Base-by-base conservation (phyloP, 2,113 vertebrate species). In the Ramphastos sulfuratus region DNA sequence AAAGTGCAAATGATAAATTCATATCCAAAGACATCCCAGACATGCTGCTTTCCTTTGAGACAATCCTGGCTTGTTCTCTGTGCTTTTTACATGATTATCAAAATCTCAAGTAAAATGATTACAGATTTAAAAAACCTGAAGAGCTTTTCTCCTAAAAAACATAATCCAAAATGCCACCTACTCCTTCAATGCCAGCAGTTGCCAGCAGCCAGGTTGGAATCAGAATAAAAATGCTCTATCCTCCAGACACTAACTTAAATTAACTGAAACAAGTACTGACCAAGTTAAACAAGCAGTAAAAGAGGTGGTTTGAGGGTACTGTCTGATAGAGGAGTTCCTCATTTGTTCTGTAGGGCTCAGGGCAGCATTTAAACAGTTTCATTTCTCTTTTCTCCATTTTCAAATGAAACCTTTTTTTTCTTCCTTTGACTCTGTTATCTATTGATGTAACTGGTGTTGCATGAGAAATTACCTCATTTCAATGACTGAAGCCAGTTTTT, bases 401-500 rank as follows among this genome's bases (percentile, higher is more conserved):
- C 39, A 83, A 92, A 90, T 88, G 61, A 90, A 93, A 46, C 39
- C 44, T 80, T 54, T 87, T 37, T 82, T 82, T 87, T 92, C 37
- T 91, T 82, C 87, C 58, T 90, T 92, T 93, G 90, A 63, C 54
- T 94, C 21, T 92, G 80, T 83, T 93, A 72, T 88, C 79, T 95
- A 7, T 70, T 88, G 79, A 78, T 72, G 63, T 93, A 86, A 64
- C 76, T 90, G 63, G 35, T 90, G 76, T 82, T 95, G 80, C 76
- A 82, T 95, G 85, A 95, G 93, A 94, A 93, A 94, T 94, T 91
- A 85, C 65, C 70, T 96, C 46, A 65, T 95, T 90, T 88, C 63
- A 46, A 0, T 70, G 63, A 17, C 58, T 87, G 4, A 35, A 88
- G 77, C 28, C 61, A 82, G 66, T 56, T 95, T 63, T 95, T 90